Conservation (phyloP, 2,888 invertebrate genomes). For the Clusia tigrina region DNA sequence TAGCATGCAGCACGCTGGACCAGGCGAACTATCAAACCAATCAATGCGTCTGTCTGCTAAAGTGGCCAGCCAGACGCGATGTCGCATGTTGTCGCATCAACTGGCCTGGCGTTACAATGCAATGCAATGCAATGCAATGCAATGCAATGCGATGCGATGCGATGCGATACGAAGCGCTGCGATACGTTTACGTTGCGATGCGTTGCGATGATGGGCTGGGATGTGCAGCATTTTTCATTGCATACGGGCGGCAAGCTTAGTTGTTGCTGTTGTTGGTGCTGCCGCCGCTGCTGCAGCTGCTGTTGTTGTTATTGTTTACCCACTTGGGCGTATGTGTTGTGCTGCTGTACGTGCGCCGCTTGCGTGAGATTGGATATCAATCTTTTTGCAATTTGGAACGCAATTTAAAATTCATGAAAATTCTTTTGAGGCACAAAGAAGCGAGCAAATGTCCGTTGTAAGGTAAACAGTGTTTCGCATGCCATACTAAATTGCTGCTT, state of each 20-base stretch:
- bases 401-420: constrained; percentile 61
- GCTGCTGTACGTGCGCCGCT: constrained; percentile 38
- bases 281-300: neutral
- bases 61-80: constrained; percentile 46
- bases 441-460: constrained; percentile 11
- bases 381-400: constrained; percentile 60
- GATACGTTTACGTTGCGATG: neutral
- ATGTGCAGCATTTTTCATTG: neutral
- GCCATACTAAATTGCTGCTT: constrained; percentile 48
- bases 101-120: constrained; percentile 25
- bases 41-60: constrained; percentile 44
- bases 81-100: constrained; percentile 46
- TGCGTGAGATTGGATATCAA: constrained; percentile 61
- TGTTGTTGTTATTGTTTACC: constrained; percentile 9
- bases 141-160: constrained; percentile 37
- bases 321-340: constrained; percentile 16
- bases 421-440: constrained; percentile 58
- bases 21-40: constrained; percentile 43
- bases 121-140: constrained; percentile 38
- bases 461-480: constrained; percentile 10
- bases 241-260: neutral
- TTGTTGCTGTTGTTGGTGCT: too few species aligned
- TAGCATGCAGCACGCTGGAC: too few species aligned
- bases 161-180: neutral
- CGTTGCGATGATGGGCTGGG: neutral